A percentile compares a stretch with the other conserved stretches of the same genome.
Evolutionary conservation across 1,140 invertebrate species (phyloP).

Genomic region (Cherax destructor): DNA sequence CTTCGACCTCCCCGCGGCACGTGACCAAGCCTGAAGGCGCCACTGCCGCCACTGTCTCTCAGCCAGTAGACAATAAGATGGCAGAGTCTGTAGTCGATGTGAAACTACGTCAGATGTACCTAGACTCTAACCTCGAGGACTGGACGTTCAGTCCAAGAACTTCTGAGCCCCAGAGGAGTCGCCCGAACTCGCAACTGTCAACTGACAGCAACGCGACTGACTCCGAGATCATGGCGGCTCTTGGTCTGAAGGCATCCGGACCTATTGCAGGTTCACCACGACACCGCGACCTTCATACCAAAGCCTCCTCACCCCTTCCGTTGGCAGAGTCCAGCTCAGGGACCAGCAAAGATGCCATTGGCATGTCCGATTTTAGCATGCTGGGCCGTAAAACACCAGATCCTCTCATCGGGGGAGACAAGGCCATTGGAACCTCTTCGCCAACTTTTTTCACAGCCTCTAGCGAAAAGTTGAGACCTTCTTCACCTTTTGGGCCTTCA

Average conservation of each 20-base stretch:
- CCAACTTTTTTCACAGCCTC: slow-evolving; percentile 55
- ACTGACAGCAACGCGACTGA: slow-evolving; percentile 76
- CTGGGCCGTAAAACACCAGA: slow-evolving; percentile 64
- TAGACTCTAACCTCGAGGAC: slow-evolving; percentile 81
- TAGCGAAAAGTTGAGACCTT: slow-evolving; percentile 42
- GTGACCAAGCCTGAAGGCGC: slow-evolving; percentile 40
- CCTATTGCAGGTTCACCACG: slow-evolving; percentile 60
- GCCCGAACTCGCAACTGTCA: slow-evolving; percentile 80
- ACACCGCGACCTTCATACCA: slow-evolving; percentile 42
- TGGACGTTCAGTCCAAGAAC: slow-evolving; percentile 78
- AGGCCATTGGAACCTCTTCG: slow-evolving; percentile 38
- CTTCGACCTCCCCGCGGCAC: slow-evolving; percentile 31
- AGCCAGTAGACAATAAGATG: slow-evolving; percentile 74
- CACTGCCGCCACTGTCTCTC: neutral
- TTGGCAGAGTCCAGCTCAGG: neutral
- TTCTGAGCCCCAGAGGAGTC: slow-evolving; percentile 74
- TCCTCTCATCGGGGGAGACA: slow-evolving; percentile 43
- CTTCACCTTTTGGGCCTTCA: slow-evolving; percentile 42
- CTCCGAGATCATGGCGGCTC: slow-evolving; percentile 78
- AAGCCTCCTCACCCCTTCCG: slow-evolving; percentile 47
- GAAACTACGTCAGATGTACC: slow-evolving; percentile 82
- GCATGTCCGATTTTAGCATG: slow-evolving; percentile 45
- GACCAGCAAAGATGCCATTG: slow-evolving; percentile 33
- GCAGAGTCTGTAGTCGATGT: slow-evolving; percentile 81
- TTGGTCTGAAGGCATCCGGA: slow-evolving; percentile 74